A percentile compares a stretch with the other conserved stretches of the same genome.
Evolutionary conservation across 2,888 invertebrate species (phyloP).

Genomic region (Neocrepidodera transversa): DNA sequence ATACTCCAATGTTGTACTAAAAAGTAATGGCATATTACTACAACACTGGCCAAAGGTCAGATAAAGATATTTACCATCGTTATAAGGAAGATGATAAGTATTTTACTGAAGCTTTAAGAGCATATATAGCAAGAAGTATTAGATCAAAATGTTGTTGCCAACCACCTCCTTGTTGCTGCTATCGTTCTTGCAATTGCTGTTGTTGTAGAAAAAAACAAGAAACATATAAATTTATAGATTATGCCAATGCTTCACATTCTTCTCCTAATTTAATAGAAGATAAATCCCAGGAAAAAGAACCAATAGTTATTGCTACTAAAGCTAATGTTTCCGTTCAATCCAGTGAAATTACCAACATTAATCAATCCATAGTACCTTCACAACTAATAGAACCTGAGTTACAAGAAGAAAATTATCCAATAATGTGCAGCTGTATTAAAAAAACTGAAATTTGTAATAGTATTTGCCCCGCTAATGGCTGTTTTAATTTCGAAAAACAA

Average conservation of each 20-base stretch:
- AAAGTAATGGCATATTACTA: neutral
- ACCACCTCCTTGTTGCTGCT: neutral
- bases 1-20: constrained; percentile 11
- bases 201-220: neutral
- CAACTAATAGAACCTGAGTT: neutral
- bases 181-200: neutral
- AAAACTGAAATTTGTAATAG: constrained; percentile 6
- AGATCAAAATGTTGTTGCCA: neutral
- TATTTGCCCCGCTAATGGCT: neutral
- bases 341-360: neutral
- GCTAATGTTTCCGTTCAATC: constrained; percentile 11
- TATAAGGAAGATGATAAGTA: neutral
- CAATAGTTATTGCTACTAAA: neutral
- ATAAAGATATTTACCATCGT: neutral
- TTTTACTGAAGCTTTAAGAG: neutral
- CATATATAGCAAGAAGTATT: too few species aligned
- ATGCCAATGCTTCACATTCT: constrained; percentile 3
- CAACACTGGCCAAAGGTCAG: neutral
- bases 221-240: constrained; percentile 8
- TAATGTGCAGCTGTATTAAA: neutral
- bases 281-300: neutral
- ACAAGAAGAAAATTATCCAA: neutral
- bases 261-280: neutral
- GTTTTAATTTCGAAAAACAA: constrained; percentile 6
- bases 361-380: neutral